Base-by-base conservation (phyloP, 2,113 vertebrate species). In the Eurystomus gularis region DNA sequence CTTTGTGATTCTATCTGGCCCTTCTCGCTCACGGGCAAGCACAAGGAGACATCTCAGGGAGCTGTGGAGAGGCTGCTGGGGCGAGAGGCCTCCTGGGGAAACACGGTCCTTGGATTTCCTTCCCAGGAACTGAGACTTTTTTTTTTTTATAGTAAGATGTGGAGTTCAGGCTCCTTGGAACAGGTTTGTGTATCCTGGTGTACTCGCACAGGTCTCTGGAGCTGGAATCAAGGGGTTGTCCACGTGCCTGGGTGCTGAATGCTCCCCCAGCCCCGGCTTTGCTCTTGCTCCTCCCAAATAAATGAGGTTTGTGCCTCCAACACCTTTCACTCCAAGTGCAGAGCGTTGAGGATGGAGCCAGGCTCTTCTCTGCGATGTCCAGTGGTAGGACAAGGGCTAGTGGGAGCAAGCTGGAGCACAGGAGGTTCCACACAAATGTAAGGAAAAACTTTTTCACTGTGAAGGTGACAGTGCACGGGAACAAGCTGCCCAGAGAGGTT, bases 1-100 rank as follows among this genome's bases (percentile, higher is more conserved):
- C 37, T 23, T 28, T 10, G 4, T 57, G 57, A 0, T 31, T 37
- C 3, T 10, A 77, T 14, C 40, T 37, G 7, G 20, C 40, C 3
- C 10, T 1, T 2, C 28, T 31, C n/a, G 25, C 10, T 14, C 3
- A 0, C 6, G 54, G 52, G 0, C 3, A 7, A 35, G 52, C 17
- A 51, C 11, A 12, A 61, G 82, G 68, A 62, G 40, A 10, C 23
- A 4, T 26, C 72, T 23, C 57, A 10, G 12, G 79, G 75, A 28
- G 73, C 83, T 46, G 72, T 4, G 5, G 73, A 37, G 65, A 42
- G 66, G 55, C 62, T n/a, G 61, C 29, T n/a, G 42, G 15, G 42
- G 42, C 42, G 15, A 42, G 42, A 42, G 42, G 15, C 42, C 42
- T 42, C 42, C 15, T 42, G 42, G 42, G 42, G 42, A 42, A 42